phyloP scores from a whole-genome alignment of 2,888 invertebrate species.

The Cantharis nigra region DNA sequence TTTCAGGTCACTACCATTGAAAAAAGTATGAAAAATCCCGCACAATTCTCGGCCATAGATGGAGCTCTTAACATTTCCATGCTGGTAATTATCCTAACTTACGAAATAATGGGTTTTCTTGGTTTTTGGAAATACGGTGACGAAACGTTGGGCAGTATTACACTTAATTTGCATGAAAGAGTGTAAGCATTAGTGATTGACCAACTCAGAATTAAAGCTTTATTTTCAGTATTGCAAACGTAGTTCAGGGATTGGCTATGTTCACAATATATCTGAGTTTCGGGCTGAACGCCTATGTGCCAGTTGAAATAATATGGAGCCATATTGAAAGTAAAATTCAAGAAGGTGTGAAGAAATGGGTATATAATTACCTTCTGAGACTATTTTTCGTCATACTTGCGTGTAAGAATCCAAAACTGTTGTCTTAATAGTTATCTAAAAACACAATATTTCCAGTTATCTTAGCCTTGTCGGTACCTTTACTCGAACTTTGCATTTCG shows the following conservation, averaged over 20 bases:
- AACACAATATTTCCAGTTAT: neutral
- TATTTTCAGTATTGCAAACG: neutral
- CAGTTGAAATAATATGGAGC: neutral
- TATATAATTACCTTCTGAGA: neutral
- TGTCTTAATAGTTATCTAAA: neutral
- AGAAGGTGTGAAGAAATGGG: neutral
- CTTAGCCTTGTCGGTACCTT: neutral
- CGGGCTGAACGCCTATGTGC: neutral
- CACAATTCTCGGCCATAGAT: slow-evolving; percentile 72
- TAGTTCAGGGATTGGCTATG: neutral
- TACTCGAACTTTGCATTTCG: neutral
- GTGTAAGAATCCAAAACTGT: neutral
- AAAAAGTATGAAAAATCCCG: slow-evolving; percentile 86
- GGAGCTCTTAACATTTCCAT: slow-evolving; percentile 86
- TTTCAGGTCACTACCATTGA: slow-evolving; percentile 67
- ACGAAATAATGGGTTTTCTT: slow-evolving; percentile 78
- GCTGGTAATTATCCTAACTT: slow-evolving; percentile 74
- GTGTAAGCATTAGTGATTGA: neutral
- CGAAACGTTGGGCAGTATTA: slow-evolving; percentile 73
- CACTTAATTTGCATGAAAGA: slow-evolving; percentile 69
- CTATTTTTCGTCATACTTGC: neutral
- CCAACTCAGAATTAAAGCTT: neutral
- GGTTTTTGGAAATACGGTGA: slow-evolving; percentile 83
- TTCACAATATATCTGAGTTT: neutral
- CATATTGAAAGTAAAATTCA: neutral